Percentiles rank a stretch among this genome's conserved stretches.
These are phyloP conservation scores for Drosophila burlai DNA, from an alignment of 1,140 invertebrate genomes.

Conservation along the genomic window DNA sequence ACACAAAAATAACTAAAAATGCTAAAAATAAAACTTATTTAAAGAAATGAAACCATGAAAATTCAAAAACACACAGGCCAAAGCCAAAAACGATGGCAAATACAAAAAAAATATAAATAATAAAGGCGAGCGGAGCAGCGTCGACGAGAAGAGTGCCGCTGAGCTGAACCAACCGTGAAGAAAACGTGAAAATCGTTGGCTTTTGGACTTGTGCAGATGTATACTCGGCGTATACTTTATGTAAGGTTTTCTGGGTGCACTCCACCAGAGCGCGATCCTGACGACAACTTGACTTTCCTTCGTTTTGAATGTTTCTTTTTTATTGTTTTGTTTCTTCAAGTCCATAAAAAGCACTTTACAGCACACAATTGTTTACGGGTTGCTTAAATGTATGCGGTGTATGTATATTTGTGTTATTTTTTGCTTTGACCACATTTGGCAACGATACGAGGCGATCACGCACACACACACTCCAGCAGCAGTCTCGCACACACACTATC, in stretches of 20 bases:
- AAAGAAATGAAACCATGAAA: constrained; percentile 83
- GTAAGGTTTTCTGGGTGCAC: constrained; percentile 20
- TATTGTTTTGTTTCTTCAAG: constrained; percentile 11
- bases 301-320: constrained; percentile 18
- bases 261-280: constrained; percentile 30
- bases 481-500: constrained; percentile 40
- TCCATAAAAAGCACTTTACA: constrained; percentile 80
- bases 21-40: constrained; percentile 83
- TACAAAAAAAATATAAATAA: constrained; percentile 76
- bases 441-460: constrained; percentile 57
- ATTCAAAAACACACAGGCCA: constrained; percentile 72
- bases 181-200: constrained; percentile 26
- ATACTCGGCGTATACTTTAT: constrained; percentile 33
- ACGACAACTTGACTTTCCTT: constrained; percentile 44
- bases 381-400: constrained; percentile 14
- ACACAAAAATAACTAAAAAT: constrained; percentile 81
- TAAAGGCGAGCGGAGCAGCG: constrained; percentile 42
- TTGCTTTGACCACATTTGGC: constrained; percentile 79
- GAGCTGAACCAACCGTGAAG: constrained; percentile 30
- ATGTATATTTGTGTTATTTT: constrained; percentile 24
- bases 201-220: constrained; percentile 57
- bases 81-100: constrained; percentile 69
- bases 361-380: constrained; percentile 27
- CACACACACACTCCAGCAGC: constrained; percentile 38
- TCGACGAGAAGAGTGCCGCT: constrained; percentile 20